These are phyloP conservation scores for Tetraneura akinire DNA, from an alignment of 1,140 invertebrate genomes.

Conservation along the genomic window DNA sequence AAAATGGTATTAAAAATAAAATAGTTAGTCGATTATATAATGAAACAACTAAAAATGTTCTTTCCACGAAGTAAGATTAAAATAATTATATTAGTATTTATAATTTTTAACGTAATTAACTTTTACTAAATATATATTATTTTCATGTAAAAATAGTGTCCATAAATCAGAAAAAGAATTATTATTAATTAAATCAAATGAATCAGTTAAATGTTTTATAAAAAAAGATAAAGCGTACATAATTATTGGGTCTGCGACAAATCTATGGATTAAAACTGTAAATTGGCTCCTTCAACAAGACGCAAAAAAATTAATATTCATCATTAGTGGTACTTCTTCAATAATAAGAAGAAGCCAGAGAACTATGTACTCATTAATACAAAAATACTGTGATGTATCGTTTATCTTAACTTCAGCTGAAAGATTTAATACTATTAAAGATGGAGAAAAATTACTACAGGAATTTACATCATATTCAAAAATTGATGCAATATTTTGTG, in stretches of 20 bases:
- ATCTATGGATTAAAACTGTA: slow-evolving; percentile 41
- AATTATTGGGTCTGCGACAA: slow-evolving; percentile 12
- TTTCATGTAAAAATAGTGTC: not conserved
- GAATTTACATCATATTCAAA: slow-evolving; percentile 12
- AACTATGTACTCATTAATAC: slow-evolving; percentile 38
- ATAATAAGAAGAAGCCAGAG: slow-evolving; percentile 47
- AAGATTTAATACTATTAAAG: slow-evolving; percentile 18
- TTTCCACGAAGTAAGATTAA: not conserved
- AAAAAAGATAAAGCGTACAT: slow-evolving; percentile 26
- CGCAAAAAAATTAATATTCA: slow-evolving; percentile 43
- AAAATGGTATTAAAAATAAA: slow-evolving; percentile 27
- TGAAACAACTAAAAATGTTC: not conserved
- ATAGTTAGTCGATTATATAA: slow-evolving; percentile 8
- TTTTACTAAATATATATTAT: not conserved
- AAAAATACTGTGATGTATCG: slow-evolving; percentile 45
- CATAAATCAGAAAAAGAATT: not conserved
- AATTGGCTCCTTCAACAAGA: slow-evolving; percentile 44
- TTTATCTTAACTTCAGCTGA: slow-evolving; percentile 39
- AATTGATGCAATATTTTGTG: slow-evolving; percentile 32
- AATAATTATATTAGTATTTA: not conserved
- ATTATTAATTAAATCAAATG: not conserved
- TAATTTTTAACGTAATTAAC: not conserved
- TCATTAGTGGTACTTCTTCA: slow-evolving; percentile 45
- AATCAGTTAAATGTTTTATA: not conserved
- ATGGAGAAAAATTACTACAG: slow-evolving; percentile 7